Conservation (phyloP, 2,888 invertebrate species). For the Toxonevra muliebris region DNA sequence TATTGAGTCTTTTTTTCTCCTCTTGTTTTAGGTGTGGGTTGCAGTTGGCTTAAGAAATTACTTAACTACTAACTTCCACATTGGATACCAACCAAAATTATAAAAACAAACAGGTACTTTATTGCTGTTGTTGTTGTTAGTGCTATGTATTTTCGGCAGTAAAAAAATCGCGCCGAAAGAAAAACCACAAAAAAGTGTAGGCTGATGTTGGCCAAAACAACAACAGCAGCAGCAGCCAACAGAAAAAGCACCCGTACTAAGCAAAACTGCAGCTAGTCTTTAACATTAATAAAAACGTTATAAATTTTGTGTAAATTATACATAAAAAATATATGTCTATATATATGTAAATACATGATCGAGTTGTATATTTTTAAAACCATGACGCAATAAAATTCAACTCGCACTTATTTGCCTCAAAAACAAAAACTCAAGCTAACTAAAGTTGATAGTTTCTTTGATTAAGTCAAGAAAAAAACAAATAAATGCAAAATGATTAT, state of each 20-base stretch:
- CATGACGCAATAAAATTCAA: constrained; percentile 47
- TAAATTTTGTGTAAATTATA: constrained; percentile 17
- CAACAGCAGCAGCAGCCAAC: constrained; percentile 9
- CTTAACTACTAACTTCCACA: constrained; percentile 19
- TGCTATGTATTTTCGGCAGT: background rate
- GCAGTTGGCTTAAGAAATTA: constrained; percentile 6
- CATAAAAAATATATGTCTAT: constrained; percentile 19
- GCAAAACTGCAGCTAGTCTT: constrained; percentile 18
- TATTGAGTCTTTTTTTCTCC: background rate
- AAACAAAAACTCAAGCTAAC: constrained; percentile 16
- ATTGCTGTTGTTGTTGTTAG: background rate
- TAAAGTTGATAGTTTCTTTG: constrained; percentile 20
- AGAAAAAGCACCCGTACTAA: background rate
- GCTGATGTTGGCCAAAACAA: constrained; percentile 17
- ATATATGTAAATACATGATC: constrained; percentile 20
- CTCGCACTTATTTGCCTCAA: constrained; percentile 8
- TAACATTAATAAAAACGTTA: constrained; percentile 8
- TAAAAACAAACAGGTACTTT: background rate
- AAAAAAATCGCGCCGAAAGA: background rate
- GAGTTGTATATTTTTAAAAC: constrained; percentile 48
- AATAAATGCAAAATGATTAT: constrained; percentile 6
- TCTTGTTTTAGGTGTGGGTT: constrained; percentile 6
- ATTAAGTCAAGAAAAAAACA: constrained; percentile 15
- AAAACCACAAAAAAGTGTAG: constrained; percentile 24
- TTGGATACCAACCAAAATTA: background rate